Evolutionary conservation across 2,888 invertebrate genomes (phyloP).

Genomic region (Lasioglossum morio): DNA sequence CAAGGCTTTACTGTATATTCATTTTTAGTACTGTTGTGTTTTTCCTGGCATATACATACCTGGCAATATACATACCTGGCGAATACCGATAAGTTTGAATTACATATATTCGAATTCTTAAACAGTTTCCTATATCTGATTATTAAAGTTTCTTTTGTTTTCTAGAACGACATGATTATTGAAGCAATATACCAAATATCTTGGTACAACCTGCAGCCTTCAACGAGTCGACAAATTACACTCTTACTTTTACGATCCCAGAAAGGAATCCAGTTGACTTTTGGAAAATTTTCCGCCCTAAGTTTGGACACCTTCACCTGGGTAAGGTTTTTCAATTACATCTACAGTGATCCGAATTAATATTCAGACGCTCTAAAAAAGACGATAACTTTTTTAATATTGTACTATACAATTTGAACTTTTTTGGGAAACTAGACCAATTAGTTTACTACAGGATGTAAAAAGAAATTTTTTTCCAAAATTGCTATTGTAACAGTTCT

Average conservation of each 20-base stretch:
- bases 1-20: background rate
- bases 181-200: slow-evolving; percentile 54
- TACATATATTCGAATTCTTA: background rate
- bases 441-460: too few relatives aligned
- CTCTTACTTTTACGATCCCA: slow-evolving; percentile 60
- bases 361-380: too few relatives aligned
- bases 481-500: too few relatives aligned
- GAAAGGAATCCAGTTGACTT: slow-evolving; percentile 58
- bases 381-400: too few relatives aligned
- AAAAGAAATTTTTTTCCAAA: too few relatives aligned
- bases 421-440: too few relatives aligned
- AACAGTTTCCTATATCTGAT: too few relatives aligned
- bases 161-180: slow-evolving; percentile 60
- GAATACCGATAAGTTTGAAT: background rate
- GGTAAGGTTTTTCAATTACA: slow-evolving; percentile 37
- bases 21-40: background rate
- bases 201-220: slow-evolving; percentile 64
- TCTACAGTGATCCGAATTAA: too few relatives aligned
- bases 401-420: too few relatives aligned
- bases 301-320: slow-evolving; percentile 59
- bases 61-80: background rate
- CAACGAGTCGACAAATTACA: slow-evolving; percentile 47
- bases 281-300: slow-evolving; percentile 64
- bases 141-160: background rate
- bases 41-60: background rate